These are phyloP conservation scores for Nycticryphes semicollaris DNA, from an alignment of 2,113 vertebrate genomes.

Conservation along the genomic window DNA sequence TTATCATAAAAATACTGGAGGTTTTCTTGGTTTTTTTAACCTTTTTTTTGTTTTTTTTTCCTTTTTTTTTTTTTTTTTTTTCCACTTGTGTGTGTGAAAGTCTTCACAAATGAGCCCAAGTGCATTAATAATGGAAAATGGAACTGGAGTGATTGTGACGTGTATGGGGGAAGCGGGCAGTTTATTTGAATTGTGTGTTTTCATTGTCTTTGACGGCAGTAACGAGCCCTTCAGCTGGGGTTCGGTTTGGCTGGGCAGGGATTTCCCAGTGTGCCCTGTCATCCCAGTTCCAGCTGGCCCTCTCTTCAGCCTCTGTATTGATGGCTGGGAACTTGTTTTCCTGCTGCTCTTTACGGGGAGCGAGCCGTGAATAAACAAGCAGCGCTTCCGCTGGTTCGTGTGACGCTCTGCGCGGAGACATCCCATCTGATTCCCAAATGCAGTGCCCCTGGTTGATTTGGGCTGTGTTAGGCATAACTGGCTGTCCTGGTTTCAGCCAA, in stretches of 20 bases:
- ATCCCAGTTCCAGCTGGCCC: neutral
- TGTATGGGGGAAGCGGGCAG: neutral
- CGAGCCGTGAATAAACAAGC: neutral
- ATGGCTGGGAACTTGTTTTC: neutral
- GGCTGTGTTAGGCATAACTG: too few relatives aligned
- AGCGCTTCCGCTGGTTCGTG: rapidly evolving
- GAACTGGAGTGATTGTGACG: neutral
- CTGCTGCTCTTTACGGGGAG: neutral
- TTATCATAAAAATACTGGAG: slow-evolving; percentile 50
- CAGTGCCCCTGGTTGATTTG: neutral
- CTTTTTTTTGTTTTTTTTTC: neutral
- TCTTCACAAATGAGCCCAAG: slow-evolving; percentile 35
- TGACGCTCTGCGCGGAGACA: neutral
- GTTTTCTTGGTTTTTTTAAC: slow-evolving; percentile 29
- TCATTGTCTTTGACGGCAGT: neutral
- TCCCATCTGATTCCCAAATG: neutral
- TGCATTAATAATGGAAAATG: slow-evolving; percentile 14
- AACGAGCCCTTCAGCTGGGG: neutral
- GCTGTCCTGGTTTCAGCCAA: too few relatives aligned
- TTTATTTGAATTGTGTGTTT: neutral
- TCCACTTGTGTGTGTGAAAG: neutral
- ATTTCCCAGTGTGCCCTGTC: neutral
- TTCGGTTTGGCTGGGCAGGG: neutral
- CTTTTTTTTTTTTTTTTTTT: neutral
- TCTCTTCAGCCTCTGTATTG: neutral